phyloP scores from a whole-genome alignment of 2,888 invertebrate species.

The Argynnis bischoffii region DNA sequence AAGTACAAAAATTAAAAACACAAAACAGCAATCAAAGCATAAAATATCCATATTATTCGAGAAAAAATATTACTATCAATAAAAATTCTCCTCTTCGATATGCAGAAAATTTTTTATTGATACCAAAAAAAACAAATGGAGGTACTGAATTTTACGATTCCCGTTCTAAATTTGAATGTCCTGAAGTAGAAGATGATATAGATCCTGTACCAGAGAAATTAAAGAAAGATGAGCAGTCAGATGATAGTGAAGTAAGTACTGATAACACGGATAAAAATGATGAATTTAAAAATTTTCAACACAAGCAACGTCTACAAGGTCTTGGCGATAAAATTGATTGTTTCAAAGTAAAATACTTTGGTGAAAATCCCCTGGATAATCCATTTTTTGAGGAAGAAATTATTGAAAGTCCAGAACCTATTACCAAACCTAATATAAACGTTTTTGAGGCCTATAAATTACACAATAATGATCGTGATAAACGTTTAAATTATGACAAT shows the following conservation, averaged over 20 bases:
- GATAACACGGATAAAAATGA: conserved; percentile 49
- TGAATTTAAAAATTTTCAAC: conserved; percentile 54
- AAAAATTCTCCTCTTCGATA: conserved; percentile 85
- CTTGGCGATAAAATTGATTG: conserved; percentile 89
- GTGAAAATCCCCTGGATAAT: conserved; percentile 88
- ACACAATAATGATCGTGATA: conserved; percentile 2
- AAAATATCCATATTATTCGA: conserved; percentile 87
- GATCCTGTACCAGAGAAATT: conserved; percentile 81
- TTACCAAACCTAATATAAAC: conserved; percentile 51
- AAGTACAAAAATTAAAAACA: conserved; percentile 25
- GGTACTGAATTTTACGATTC: conserved; percentile 88
- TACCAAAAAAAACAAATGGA: conserved; percentile 85
- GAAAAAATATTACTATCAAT: conserved; percentile 60
- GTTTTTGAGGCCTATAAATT: conserved; percentile 42
- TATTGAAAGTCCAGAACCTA: conserved; percentile 74
- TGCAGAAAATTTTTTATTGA: conserved; percentile 83
- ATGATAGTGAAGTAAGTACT: conserved; percentile 44
- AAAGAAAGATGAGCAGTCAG: conserved; percentile 59
- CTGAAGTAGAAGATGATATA: conserved; percentile 79
- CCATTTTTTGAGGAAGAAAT: conserved; percentile 85
- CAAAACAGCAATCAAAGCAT: conserved; percentile 44
- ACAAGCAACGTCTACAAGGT: conserved; percentile 80
- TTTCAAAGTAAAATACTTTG: conserved; percentile 88
- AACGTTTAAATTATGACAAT: conserved; percentile 19
- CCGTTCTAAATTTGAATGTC: conserved; percentile 74